Evolutionary conservation across 2,797 vertebrate genomes (phyloP).

Genomic region (Diceros bicornis): DNA sequence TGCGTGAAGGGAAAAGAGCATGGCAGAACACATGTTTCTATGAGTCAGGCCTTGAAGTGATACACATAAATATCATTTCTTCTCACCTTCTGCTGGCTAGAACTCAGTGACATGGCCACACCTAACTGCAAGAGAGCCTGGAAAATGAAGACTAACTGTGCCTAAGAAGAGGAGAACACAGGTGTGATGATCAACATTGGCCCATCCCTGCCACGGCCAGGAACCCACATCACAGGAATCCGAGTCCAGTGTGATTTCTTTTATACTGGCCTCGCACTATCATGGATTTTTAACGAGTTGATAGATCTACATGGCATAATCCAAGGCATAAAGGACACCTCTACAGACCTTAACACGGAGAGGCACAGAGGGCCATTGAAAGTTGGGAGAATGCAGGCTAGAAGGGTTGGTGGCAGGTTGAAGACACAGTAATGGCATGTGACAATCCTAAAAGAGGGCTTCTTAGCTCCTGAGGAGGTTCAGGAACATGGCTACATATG

Average conservation of each 20-base stretch:
- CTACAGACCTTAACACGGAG: not conserved
- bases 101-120: conserved; percentile 12
- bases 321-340: not conserved
- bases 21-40: conserved; percentile 2
- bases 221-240: not conserved
- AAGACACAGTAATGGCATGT: not conserved
- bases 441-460: not conserved
- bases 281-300: not conserved
- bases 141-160: conserved; percentile 11
- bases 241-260: not conserved
- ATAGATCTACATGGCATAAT: not conserved
- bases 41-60: not conserved
- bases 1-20: not conserved
- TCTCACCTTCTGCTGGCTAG: not conserved
- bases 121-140: not conserved
- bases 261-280: not conserved
- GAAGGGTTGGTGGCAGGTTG: not conserved
- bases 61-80: not conserved
- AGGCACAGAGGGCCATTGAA: not conserved
- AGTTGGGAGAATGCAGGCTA: not conserved
- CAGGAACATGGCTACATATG: not conserved
- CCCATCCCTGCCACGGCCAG: not conserved
- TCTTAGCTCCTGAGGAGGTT: conserved; percentile 1
- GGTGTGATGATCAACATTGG: not conserved
- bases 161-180: not conserved